Evolutionary conservation across 35 echinoderm and acorn worm genomes (phyloP).

Genomic region (Lytechinus variegatus): DNA sequence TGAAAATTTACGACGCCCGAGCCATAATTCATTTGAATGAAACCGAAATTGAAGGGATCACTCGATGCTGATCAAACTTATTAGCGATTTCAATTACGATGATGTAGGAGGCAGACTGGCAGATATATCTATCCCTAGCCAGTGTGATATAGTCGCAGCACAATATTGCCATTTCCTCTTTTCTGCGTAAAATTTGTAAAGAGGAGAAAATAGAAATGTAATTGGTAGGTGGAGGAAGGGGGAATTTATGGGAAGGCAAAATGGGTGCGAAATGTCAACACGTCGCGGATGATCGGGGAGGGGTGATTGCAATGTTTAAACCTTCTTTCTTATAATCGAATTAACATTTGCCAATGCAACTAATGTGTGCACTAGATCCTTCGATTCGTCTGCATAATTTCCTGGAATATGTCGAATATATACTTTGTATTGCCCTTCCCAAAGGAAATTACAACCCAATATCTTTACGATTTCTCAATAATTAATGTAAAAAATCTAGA

Average conservation of each 20-base stretch:
- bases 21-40: neutral
- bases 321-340: too few relatives aligned
- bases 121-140: neutral
- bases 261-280: neutral
- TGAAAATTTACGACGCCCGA: neutral
- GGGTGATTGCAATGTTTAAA: too few relatives aligned
- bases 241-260: neutral
- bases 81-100: neutral
- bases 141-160: neutral
- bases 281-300: too few relatives aligned
- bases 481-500: too few relatives aligned
- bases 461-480: too few relatives aligned
- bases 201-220: neutral
- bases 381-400: too few relatives aligned
- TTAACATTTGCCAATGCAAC: too few relatives aligned
- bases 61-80: neutral
- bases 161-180: neutral
- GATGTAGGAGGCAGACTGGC: neutral
- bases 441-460: too few relatives aligned
- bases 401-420: too few relatives aligned
- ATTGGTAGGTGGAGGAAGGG: neutral
- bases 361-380: too few relatives aligned
- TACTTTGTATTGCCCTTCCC: too few relatives aligned
- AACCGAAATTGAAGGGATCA: neutral
- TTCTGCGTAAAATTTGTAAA: neutral